A percentile compares a stretch with the other conserved stretches of the same genome.
Conservation (phyloP, 2,888 invertebrate species). For the Catocala fraxini region DNA sequence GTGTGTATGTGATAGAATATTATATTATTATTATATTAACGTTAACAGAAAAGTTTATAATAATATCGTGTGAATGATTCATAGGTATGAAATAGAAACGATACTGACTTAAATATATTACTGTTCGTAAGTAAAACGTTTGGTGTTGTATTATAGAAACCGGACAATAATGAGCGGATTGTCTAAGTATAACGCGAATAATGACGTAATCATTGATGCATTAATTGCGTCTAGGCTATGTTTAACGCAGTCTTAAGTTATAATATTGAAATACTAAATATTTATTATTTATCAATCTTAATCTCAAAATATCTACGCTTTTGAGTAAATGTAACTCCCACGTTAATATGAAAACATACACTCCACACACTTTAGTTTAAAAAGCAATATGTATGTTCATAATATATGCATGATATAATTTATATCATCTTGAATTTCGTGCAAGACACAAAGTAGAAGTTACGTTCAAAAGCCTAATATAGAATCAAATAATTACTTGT, state of each 20-base stretch:
- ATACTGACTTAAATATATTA: too few species aligned
- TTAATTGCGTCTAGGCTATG: conserved; percentile 16
- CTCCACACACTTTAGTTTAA: background rate
- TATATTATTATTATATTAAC: too few species aligned
- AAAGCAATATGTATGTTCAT: background rate
- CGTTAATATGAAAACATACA: background rate
- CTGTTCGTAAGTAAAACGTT: too few species aligned
- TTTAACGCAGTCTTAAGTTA: conserved; percentile 35
- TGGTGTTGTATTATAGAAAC: too few species aligned
- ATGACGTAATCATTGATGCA: too few species aligned
- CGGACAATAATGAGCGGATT: too few species aligned
- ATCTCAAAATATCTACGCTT: conserved; percentile 18
- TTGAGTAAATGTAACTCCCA: background rate
- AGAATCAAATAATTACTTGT: background rate
- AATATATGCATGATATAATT: background rate
- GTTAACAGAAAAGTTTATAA: too few species aligned
- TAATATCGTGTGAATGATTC: too few species aligned
- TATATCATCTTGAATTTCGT: background rate
- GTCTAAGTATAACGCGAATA: too few species aligned
- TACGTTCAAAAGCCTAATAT: background rate
- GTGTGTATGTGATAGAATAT: too few species aligned
- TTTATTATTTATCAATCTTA: conserved; percentile 8
- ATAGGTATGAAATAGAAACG: too few species aligned
- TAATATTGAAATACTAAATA: conserved; percentile 11
- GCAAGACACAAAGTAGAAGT: background rate